These are phyloP conservation scores for Anoplius nigerrimus DNA, from an alignment of 2,888 invertebrate species.

Conservation along the genomic window DNA sequence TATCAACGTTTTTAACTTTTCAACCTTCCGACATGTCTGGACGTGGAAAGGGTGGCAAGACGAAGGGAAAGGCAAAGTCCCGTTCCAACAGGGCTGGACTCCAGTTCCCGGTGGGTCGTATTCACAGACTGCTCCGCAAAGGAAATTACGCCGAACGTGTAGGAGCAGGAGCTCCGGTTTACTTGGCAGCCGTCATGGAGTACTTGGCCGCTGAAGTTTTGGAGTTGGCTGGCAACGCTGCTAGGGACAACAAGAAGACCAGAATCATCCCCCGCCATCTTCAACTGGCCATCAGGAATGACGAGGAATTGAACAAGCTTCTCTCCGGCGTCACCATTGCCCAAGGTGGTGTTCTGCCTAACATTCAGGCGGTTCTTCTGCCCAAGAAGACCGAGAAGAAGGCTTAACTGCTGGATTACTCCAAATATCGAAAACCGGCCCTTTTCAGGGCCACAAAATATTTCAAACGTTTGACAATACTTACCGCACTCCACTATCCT, in stretches of 20 bases:
- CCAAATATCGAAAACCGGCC: not conserved
- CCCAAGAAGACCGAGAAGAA: slow-evolving; percentile 81
- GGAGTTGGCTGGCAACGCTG: slow-evolving; percentile 82
- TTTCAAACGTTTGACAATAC: no score
- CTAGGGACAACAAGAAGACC: slow-evolving; percentile 82
- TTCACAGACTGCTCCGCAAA: slow-evolving; percentile 79
- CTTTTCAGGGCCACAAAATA: slow-evolving; percentile 14
- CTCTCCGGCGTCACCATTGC: slow-evolving; percentile 78
- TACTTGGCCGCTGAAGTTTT: slow-evolving; percentile 84
- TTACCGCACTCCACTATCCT: no score
- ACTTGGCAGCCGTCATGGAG: slow-evolving; percentile 80
- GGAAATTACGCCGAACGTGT: slow-evolving; percentile 81
- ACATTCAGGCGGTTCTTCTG: slow-evolving; percentile 84
- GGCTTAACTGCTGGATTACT: slow-evolving; percentile 34
- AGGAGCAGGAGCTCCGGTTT: slow-evolving; percentile 78
- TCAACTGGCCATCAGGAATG: slow-evolving; percentile 86
- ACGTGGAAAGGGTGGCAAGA: slow-evolving; percentile 62
- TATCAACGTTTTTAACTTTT: not conserved
- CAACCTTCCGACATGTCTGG: slow-evolving; percentile 51
- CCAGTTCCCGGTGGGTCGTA: slow-evolving; percentile 79
- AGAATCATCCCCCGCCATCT: slow-evolving; percentile 68
- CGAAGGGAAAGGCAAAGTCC: slow-evolving; percentile 76
- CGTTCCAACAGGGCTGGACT: slow-evolving; percentile 79
- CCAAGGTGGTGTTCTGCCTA: slow-evolving; percentile 83
- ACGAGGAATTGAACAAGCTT: slow-evolving; percentile 87